Percentiles rank a stretch among this genome's conserved stretches.
Conservation (phyloP, 1,140 invertebrate species). For the Chrysoperla carnea region DNA sequence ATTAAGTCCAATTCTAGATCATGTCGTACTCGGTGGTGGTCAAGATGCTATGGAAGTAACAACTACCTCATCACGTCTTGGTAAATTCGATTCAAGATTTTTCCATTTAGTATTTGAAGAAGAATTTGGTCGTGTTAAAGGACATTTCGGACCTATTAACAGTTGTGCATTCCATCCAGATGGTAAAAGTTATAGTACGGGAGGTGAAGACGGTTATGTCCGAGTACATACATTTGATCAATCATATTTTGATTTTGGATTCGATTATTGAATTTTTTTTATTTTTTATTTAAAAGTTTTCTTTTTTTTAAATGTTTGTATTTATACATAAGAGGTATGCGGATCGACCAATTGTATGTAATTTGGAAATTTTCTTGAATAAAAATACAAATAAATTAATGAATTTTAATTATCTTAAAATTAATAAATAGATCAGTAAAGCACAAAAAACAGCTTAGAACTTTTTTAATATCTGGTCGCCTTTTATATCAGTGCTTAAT, state of each 20-base stretch:
- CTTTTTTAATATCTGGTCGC: no score
- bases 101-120: conserved; percentile 99
- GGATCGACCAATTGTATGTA: no score
- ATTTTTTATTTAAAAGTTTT: neutral
- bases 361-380: no score
- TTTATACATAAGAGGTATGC: neutral
- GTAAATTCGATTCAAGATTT: conserved; percentile 97
- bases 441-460: no score
- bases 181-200: conserved; percentile 90
- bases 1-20: conserved; percentile 84
- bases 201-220: conserved; percentile 97
- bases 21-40: conserved; percentile 91
- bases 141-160: conserved; percentile 99
- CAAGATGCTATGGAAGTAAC: conserved; percentile 99
- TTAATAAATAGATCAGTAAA: no score
- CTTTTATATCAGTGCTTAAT: no score
- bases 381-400: no score
- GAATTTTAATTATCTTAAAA: no score
- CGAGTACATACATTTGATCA: conserved; percentile 92
- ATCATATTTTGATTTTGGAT: conserved; percentile 91
- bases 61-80: conserved; percentile 83
- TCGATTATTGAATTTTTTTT: conserved; percentile 48
- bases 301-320: neutral
- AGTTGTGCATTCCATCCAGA: conserved; percentile 96
- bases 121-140: conserved; percentile 95